Conservation (phyloP, 2,888 invertebrate genomes). For the Ceramica pisi region DNA sequence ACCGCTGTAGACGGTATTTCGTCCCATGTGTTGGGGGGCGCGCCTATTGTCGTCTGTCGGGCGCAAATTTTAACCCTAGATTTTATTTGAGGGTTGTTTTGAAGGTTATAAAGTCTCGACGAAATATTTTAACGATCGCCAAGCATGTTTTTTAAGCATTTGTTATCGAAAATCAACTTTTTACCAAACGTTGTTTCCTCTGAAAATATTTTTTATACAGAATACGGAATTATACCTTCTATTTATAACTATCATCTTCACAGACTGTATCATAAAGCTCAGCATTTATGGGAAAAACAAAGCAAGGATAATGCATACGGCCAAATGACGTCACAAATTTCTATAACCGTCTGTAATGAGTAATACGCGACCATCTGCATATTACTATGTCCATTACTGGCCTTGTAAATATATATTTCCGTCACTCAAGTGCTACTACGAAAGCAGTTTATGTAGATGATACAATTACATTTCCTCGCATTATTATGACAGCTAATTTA, state of each 20-base stretch:
- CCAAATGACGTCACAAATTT: conserved; percentile 59
- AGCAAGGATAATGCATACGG: conserved; percentile 43
- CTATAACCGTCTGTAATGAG: conserved; percentile 61
- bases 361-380: conserved; percentile 60
- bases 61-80: conserved; percentile 53
- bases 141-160: conserved; percentile 8
- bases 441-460: conserved; percentile 61
- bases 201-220: conserved; percentile 8
- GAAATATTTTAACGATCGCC: conserved; percentile 39
- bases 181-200: conserved; percentile 8
- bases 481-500: conserved; percentile 68
- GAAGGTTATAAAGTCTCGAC: conserved; percentile 48
- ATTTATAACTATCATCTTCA: conserved; percentile 15
- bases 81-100: conserved; percentile 47
- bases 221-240: not conserved
- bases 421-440: conserved; percentile 50
- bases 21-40: conserved; percentile 49
- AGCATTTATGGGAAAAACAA: conserved; percentile 35
- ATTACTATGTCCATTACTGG: conserved; percentile 49
- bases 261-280: not conserved
- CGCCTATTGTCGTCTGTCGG: conserved; percentile 57
- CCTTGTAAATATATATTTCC: conserved; percentile 49
- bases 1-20: conserved; percentile 56
- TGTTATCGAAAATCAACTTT: conserved; percentile 10
- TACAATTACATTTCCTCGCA: conserved; percentile 63